Evolutionary conservation across 1,140 invertebrate genomes (phyloP).

Genomic region (Aradophagus sp.): DNA sequence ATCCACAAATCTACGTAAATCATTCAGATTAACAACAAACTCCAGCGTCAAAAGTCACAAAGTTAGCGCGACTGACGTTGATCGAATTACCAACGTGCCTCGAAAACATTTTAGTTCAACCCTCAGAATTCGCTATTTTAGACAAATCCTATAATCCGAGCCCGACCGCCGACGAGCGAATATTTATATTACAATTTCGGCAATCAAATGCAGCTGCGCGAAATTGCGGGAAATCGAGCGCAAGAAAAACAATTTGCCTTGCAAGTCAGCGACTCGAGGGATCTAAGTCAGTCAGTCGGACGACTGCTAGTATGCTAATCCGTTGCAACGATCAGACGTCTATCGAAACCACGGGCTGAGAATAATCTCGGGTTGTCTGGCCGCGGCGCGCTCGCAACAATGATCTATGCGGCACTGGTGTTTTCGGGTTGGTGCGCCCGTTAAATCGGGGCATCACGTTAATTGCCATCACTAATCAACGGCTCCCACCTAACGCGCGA

Average conservation of each 20-base stretch:
- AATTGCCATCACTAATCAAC: slow-evolving; percentile 71
- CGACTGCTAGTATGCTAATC: slow-evolving; percentile 62
- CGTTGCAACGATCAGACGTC: slow-evolving; percentile 57
- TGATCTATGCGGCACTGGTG: slow-evolving; percentile 64
- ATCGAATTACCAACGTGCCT: slow-evolving; percentile 36
- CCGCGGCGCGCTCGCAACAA: slow-evolving; percentile 54
- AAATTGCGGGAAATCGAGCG: too few species aligned
- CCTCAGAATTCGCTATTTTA: slow-evolving; percentile 24
- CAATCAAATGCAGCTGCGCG: background rate
- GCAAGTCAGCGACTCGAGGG: too few species aligned
- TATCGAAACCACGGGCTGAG: slow-evolving; percentile 63
- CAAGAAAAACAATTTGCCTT: slow-evolving; percentile 2
- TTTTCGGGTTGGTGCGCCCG: slow-evolving; percentile 60
- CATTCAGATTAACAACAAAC: slow-evolving; percentile 31
- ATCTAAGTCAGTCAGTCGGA: slow-evolving; percentile 59
- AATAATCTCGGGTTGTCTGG: slow-evolving; percentile 39
- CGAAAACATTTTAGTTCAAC: slow-evolving; percentile 36
- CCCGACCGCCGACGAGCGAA: slow-evolving; percentile 3
- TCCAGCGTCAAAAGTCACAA: slow-evolving; percentile 20
- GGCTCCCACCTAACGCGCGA: slow-evolving; percentile 42
- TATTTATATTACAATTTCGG: too few species aligned
- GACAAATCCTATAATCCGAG: slow-evolving; percentile 31
- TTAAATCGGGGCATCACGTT: slow-evolving; percentile 65
- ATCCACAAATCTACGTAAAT: slow-evolving; percentile 6
- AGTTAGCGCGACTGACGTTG: slow-evolving; percentile 30